Base-by-base conservation (phyloP, 2,888 invertebrate species). In the Ophion ventricosus region DNA sequence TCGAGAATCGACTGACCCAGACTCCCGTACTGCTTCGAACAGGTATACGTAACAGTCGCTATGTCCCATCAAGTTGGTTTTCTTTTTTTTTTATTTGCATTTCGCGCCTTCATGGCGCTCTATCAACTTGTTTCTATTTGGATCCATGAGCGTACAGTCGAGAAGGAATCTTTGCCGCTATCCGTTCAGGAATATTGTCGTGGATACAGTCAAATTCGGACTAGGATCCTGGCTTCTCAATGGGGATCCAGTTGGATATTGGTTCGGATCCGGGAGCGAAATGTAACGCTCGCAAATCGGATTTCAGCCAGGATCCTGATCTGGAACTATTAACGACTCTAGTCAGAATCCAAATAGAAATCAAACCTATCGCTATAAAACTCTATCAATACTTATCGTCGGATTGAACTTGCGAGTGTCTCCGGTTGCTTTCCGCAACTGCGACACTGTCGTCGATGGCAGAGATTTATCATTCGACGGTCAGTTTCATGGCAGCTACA, bases 1-100 rank as follows among this genome's bases (percentile, higher is more conserved):
- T 76, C 43, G 79, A 57, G 70, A 61, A 83, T 75, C 72, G 69
- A 82, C 70, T 64, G 67, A 74, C 63, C 74, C 64, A 64, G 57
- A 26, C 61, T 74, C 61, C 61, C n/a, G 61, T 26, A 74, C 61
- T 49, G 40, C 26, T 23, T 67, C 75, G n/a, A n/a, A n/a, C n/a
- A n/a, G n/a, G 70, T 17, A 49, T 17, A 49, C 49, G 49, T 49
- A 49, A 49, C 49, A 49, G 14, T 49, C 14, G 17, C 49, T 17
- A 49, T 35, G 35, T 35, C 35, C 35, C 4, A 49, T 4, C 4
- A 49, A 17, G 49, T 17, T 11, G 49, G 1, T 49, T 4, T 11
- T 49, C 1, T 2, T 49, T 49, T 49, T 43, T 43, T 43, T 14
- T 43, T 14, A 4, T 49, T 49, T 3, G 49, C 11, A 14, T 70